These are phyloP conservation scores for Apis mellifera DNA, from an alignment of 1,140 invertebrate genomes.

Conservation along the genomic window Amel_HAv3.1 CM009945.2:6836001-6836500, in stretches of 20 bases:
- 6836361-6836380: slow-evolving; percentile 12
- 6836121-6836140: no score
- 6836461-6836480: no score
- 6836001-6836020: neutral
- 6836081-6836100: no score
- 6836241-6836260: slow-evolving; percentile 41
- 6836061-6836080: no score
- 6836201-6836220: neutral
- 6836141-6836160: neutral
- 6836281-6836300: slow-evolving; percentile 43
- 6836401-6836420: neutral
- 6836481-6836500: neutral
- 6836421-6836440: no score
- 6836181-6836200: neutral
- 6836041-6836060: no score
- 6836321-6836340: slow-evolving; percentile 40
- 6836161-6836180: slow-evolving; percentile 5
- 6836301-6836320: slow-evolving; percentile 22
- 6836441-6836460: neutral
- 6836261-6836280: slow-evolving; percentile 46
- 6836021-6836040: neutral
- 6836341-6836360: slow-evolving; percentile 35
- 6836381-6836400: neutral
- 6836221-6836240: slow-evolving; percentile 10
- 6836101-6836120: no score